Evolutionary conservation across 2,888 invertebrate genomes (phyloP), one percentile per base, ranked within the genome.

Genomic region (Nowickia ferox): DNA sequence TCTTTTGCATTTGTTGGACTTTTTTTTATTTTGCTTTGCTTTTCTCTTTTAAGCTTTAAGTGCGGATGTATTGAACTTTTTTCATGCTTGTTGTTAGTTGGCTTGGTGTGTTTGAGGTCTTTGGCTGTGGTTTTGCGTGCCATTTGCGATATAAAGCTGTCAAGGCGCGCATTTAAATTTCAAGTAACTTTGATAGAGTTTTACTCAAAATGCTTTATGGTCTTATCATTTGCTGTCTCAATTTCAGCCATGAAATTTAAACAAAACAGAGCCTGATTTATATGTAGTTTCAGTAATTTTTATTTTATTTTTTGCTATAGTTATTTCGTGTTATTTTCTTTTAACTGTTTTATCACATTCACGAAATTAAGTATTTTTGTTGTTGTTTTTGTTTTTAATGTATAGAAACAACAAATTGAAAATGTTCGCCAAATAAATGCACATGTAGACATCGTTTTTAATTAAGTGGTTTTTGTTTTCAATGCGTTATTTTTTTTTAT

Each of bases 131-230:
- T 82, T 71, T 80, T 87, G 87, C 87, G 87, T 87, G 87, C 82
- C 66, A 79, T 83, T 57, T 53, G 57, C 86, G 87, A 87, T 87
- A 87, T 81, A 71, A 79, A 87, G 84, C 87, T 86, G 87, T 86
- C 86, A 87, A 84, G 80, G 87, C 82, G 86, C 87, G 83, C 83
- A 84, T 87, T 86, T 86, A 77, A 86, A 86, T 87, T 87, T 77
- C 80, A 76, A 71, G 69, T 71, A 85, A 80, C 76, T 74, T 65
- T 78, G 80, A 84, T 84, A 76, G 63, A 77, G 80, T 76, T 69
- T 79, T 78, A 65, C 40, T 84, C 71, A 79, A 86, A 83, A 83
- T 82, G 78, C 72, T 82, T 86, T 78, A 76, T 82, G 82, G 66
- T 40, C 84, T 84, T 87, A 84, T 87, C 84, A 74, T 53, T 71